These are phyloP conservation scores for Plutomurus gul DNA, from an alignment of 1,140 invertebrate species.

Conservation along the genomic window DNA sequence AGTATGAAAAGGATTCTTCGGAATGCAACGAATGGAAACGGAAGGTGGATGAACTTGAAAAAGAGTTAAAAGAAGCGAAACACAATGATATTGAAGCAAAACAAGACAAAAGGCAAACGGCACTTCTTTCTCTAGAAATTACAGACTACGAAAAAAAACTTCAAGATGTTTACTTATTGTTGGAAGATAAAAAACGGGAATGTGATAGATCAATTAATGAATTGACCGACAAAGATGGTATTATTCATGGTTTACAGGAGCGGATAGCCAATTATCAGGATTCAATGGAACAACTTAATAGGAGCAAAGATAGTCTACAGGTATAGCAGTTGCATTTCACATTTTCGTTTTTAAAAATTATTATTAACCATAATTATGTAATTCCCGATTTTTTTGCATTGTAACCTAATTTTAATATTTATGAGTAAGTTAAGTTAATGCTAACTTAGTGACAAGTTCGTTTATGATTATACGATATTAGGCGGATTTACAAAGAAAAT, in stretches of 20 bases:
- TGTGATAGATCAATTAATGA: conserved; percentile 6
- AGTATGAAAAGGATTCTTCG: conserved; percentile 25
- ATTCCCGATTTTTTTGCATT: not conserved
- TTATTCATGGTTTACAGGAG: conserved; percentile 33
- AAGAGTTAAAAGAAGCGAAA: conserved; percentile 49
- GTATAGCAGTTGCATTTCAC: conserved; percentile 25
- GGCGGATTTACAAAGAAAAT: conserved; percentile 44
- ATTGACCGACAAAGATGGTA: not conserved
- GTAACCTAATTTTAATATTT: not conserved
- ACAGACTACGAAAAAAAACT: conserved; percentile 53
- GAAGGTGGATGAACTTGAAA: conserved; percentile 40
- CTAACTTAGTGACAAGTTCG: not conserved
- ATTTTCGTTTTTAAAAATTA: not conserved
- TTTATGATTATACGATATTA: too few relatives aligned
- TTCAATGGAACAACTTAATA: conserved; percentile 14
- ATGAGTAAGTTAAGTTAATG: not conserved
- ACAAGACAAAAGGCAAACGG: conserved; percentile 50
- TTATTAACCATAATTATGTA: not conserved
- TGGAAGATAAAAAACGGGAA: conserved; percentile 40
- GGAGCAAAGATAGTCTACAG: conserved; percentile 41
- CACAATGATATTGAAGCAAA: conserved; percentile 32
- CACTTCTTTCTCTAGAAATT: conserved; percentile 51
- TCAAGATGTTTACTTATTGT: conserved; percentile 22
- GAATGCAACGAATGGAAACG: conserved; percentile 36
- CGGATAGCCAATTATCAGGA: conserved; percentile 12